Percentiles rank a stretch among this genome's conserved stretches.
Evolutionary conservation across 2,888 invertebrate genomes (phyloP).

Genomic region (Sinhomidia bicolor): DNA sequence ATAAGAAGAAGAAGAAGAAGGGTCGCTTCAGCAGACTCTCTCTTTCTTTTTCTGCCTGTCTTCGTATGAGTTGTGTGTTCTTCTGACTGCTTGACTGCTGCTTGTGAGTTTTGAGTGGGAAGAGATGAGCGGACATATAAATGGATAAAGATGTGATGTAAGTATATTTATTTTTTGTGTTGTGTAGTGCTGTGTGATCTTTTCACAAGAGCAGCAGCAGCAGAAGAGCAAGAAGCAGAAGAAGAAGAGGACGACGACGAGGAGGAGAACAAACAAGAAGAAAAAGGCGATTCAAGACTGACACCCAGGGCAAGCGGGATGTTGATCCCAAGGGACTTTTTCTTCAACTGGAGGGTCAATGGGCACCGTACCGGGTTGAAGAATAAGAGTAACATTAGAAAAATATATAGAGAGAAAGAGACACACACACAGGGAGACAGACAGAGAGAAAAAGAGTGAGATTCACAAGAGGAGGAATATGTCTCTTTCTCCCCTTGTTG

Average conservation of each 20-base stretch:
- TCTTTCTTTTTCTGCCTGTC: background rate
- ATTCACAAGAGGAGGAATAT: slow-evolving; percentile 2
- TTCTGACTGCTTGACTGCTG: slow-evolving; percentile 5
- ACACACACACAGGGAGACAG: background rate
- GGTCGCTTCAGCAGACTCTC: slow-evolving; percentile 1
- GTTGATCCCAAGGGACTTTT: slow-evolving; percentile 77
- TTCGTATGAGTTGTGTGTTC: slow-evolving; percentile 21
- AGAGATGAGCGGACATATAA: slow-evolving; percentile 19
- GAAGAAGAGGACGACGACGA: background rate
- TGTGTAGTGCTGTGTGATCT: background rate
- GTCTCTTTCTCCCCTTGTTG: background rate
- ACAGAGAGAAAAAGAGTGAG: background rate
- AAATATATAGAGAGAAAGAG: background rate
- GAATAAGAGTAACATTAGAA: slow-evolving; percentile 27
- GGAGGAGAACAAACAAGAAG: background rate
- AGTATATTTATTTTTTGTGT: slow-evolving; percentile 41
- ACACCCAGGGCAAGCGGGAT: slow-evolving; percentile 70
- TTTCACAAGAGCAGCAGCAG: background rate
- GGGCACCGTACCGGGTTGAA: slow-evolving; percentile 69
- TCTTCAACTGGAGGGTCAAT: slow-evolving; percentile 79
- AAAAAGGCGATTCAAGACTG: slow-evolving; percentile 48
- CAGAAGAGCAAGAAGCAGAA: background rate
- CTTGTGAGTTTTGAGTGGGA: slow-evolving; percentile 8
- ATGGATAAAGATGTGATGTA: slow-evolving; percentile 31
- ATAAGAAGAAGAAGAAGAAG: slow-evolving; percentile 1